These are phyloP conservation scores for Drosophila pseudoobscura DNA, from an alignment of 1,140 invertebrate genomes.

Conservation along the genomic window DNA sequence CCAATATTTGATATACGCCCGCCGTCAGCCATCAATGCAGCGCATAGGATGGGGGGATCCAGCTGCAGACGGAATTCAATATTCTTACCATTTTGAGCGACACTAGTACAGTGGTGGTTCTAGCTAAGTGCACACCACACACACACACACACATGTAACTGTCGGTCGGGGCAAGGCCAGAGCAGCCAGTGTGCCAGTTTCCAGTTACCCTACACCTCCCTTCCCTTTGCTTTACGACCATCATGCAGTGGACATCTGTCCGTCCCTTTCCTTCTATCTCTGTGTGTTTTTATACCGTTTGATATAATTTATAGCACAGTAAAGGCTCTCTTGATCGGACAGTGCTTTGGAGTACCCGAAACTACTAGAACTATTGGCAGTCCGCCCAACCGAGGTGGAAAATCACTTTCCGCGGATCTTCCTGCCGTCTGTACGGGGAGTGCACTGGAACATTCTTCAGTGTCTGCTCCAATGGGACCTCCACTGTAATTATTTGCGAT, in stretches of 20 bases:
- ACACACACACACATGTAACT: background rate
- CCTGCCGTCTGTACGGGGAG: too few relatives aligned
- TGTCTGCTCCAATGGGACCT: too few relatives aligned
- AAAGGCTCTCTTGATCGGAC: conserved; percentile 8
- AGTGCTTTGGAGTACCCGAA: too few relatives aligned
- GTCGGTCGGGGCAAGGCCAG: conserved; percentile 21
- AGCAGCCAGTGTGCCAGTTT: conserved; percentile 47
- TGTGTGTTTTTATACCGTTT: background rate
- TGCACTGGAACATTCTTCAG: too few relatives aligned
- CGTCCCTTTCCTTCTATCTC: background rate
- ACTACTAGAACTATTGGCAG: too few relatives aligned
- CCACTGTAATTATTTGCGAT: too few relatives aligned
- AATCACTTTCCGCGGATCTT: too few relatives aligned
- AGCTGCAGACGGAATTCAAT: conserved; percentile 38
- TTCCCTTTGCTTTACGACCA: conserved; percentile 1
- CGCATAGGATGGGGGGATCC: conserved; percentile 3
- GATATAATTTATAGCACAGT: conserved; percentile 27
- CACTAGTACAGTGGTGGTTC: conserved; percentile 44
- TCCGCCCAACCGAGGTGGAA: too few relatives aligned
- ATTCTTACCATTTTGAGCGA: conserved; percentile 22
- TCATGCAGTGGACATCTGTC: conserved; percentile 33
- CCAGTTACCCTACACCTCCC: conserved; percentile 21
- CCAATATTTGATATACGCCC: conserved; percentile 54
- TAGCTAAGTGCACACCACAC: conserved; percentile 34
- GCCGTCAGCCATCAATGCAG: conserved; percentile 32